Percentiles rank a stretch among this genome's conserved stretches.
Conservation (phyloP, 2,113 vertebrate species). For the Serilophus lunatus region DNA sequence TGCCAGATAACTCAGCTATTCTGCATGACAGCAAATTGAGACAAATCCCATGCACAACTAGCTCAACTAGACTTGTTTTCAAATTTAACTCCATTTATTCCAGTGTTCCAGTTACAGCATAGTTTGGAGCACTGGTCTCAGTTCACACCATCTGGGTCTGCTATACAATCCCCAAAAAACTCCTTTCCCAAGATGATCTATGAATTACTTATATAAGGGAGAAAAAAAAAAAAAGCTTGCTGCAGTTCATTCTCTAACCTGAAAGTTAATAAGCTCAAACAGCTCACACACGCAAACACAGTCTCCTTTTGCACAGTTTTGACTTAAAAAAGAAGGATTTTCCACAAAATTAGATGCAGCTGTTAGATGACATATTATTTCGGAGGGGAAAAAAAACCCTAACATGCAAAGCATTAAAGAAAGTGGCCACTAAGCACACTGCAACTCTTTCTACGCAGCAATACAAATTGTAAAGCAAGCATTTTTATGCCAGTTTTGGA, state of each 20-base stretch:
- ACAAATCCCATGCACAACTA: background rate
- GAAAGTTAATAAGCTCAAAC: background rate
- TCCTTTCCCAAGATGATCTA: background rate
- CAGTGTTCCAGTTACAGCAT: background rate
- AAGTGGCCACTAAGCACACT: background rate
- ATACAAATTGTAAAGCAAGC: background rate
- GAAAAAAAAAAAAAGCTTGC: background rate
- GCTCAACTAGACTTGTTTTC: background rate
- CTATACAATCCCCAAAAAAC: background rate
- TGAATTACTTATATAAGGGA: accelerated
- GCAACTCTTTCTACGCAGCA: background rate
- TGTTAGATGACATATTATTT: slow-evolving; percentile 30
- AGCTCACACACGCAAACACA: background rate
- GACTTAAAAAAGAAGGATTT: slow-evolving; percentile 24
- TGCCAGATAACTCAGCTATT: background rate
- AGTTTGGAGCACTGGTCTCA: background rate
- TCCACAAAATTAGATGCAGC: slow-evolving; percentile 4
- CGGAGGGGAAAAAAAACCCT: background rate
- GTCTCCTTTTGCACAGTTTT: background rate
- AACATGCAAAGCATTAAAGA: background rate
- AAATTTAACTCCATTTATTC: background rate
- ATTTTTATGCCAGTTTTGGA: background rate
- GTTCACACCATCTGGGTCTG: background rate
- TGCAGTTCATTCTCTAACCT: background rate
- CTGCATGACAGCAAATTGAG: background rate